These are phyloP conservation scores for Ophion obscuratus DNA, from an alignment of 2,888 invertebrate species.

Conservation along the genomic window DNA sequence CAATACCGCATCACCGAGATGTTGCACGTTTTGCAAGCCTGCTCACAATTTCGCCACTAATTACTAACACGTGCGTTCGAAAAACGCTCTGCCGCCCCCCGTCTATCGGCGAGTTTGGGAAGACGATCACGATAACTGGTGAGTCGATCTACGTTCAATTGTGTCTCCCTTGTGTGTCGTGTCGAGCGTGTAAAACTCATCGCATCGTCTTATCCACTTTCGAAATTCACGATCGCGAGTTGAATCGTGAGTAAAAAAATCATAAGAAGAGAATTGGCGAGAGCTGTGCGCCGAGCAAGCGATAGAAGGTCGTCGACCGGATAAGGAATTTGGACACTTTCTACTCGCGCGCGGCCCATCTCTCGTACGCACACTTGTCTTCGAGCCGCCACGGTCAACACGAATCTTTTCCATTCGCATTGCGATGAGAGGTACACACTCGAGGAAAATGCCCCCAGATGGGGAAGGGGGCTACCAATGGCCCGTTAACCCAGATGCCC, in stretches of 20 bases:
- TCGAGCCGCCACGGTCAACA: slow-evolving; percentile 7
- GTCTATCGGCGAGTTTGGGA: not conserved
- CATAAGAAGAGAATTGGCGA: slow-evolving; percentile 57
- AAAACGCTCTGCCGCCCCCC: not conserved
- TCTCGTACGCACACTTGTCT: slow-evolving; percentile 15
- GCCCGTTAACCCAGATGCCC: slow-evolving; percentile 76
- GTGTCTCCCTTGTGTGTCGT: slow-evolving; percentile 7
- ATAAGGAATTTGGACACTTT: slow-evolving; percentile 80
- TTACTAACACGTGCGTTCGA: slow-evolving; percentile 23
- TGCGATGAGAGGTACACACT: slow-evolving; percentile 18
- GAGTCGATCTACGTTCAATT: slow-evolving; percentile 14
- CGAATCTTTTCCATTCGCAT: slow-evolving; percentile 55
- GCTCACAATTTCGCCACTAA: not conserved
- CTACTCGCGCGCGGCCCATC: slow-evolving; percentile 71
- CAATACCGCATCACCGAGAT: too few relatives aligned
- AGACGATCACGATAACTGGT: slow-evolving; percentile 20
- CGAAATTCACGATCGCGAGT: slow-evolving; percentile 55
- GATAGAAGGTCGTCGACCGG: slow-evolving; percentile 63
- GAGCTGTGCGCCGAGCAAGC: slow-evolving; percentile 36
- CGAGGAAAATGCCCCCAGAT: slow-evolving; percentile 34
- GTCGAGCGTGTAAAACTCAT: slow-evolving; percentile 45
- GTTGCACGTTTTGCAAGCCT: not conserved
- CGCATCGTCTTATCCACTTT: slow-evolving; percentile 63
- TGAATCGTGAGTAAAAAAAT: slow-evolving; percentile 21
- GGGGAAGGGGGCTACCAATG: slow-evolving; percentile 67